These are phyloP conservation scores for Enteromius unitaeniatus DNA, from an alignment of 2,797 vertebrate genomes.

Conservation along the genomic window DNA sequence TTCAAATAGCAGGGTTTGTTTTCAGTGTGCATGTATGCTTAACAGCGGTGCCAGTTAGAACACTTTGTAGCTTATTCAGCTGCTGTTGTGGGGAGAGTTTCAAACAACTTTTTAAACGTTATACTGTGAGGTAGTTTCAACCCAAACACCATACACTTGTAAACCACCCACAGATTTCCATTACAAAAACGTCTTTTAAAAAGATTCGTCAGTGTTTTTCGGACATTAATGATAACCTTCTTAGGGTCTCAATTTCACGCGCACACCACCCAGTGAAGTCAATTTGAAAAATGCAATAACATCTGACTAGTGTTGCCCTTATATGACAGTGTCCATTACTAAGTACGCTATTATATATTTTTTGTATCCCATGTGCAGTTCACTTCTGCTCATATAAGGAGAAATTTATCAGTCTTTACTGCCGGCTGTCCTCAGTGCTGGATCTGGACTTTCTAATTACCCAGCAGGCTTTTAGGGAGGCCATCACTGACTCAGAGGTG, in stretches of 20 bases:
- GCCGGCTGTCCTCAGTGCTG: conserved; percentile 93
- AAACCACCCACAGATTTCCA: conserved; percentile 56
- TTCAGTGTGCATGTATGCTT: conserved; percentile 47
- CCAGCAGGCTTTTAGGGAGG: conserved; percentile 95
- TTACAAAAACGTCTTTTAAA: conserved; percentile 48
- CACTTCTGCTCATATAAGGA: conserved; percentile 97
- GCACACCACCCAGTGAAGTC: conserved; percentile 31
- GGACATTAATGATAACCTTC: conserved; percentile 55
- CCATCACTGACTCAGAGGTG: conserved; percentile 93
- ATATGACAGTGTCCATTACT: conserved; percentile 37
- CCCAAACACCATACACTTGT: conserved; percentile 52
- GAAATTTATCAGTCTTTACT: conserved; percentile 95
- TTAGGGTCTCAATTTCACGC: conserved; percentile 37
- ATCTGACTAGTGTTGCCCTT: conserved; percentile 20
- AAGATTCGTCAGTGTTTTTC: conserved; percentile 45
- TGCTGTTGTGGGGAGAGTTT: conserved; percentile 53
- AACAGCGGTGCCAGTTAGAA: conserved; percentile 47
- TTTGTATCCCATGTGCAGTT: conserved; percentile 75
- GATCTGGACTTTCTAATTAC: conserved; percentile 95
- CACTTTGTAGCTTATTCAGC: conserved; percentile 45
- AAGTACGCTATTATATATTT: conserved; percentile 1
- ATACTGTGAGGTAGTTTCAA: conserved; percentile 46
- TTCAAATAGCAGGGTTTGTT: conserved; percentile 53
- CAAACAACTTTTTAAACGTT: conserved; percentile 54
- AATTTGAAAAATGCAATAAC: conserved; percentile 34